phyloP scores from a whole-genome alignment of 2,113 vertebrate species.

The Phyllopteryx taeniolatus region DNA sequence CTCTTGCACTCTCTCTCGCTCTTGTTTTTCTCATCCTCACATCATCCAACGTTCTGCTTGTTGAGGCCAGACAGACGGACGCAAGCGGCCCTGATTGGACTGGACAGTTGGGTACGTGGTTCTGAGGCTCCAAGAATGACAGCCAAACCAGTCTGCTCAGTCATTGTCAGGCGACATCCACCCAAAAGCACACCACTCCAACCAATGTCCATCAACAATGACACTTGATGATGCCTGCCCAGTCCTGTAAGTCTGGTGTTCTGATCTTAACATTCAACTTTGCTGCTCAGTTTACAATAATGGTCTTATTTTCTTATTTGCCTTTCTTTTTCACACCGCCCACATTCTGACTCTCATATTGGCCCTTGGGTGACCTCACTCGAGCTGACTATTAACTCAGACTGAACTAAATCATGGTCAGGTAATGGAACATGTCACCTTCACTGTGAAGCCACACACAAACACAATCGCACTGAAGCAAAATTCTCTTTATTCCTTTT shows the following conservation, averaged over 20 bases:
- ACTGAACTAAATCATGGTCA: constrained; percentile 67
- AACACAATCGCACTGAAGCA: constrained; percentile 37
- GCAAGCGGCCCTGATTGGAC: constrained; percentile 46
- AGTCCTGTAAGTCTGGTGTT: constrained; percentile 13
- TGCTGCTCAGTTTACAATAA: constrained; percentile 29
- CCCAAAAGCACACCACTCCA: constrained; percentile 23
- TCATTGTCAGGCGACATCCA: constrained; percentile 40
- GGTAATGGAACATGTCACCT: constrained; percentile 69
- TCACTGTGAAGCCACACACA: constrained; percentile 31
- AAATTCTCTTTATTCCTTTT: constrained; percentile 34
- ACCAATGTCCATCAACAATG: constrained; percentile 46
- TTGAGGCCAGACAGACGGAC: constrained; percentile 50
- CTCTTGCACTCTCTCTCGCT: constrained; percentile 7
- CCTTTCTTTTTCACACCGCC: constrained; percentile 25
- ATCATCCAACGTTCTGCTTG: constrained; percentile 48
- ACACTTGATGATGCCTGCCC: constrained; percentile 26
- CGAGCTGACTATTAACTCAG: constrained; percentile 59
- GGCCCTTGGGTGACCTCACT: constrained; percentile 60
- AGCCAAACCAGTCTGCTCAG: constrained; percentile 41
- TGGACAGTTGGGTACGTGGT: constrained; percentile 53
- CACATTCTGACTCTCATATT: constrained; percentile 28
- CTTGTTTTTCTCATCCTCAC: constrained; percentile 44
- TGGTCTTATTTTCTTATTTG: constrained; percentile 27
- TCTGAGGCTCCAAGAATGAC: constrained; percentile 44
- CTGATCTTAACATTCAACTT: constrained; percentile 39